A percentile compares a stretch with the other conserved stretches of the same genome.
phyloP scores from a whole-genome alignment of 2,113 vertebrate species.

The Leucoraja erinaceus region DNA sequence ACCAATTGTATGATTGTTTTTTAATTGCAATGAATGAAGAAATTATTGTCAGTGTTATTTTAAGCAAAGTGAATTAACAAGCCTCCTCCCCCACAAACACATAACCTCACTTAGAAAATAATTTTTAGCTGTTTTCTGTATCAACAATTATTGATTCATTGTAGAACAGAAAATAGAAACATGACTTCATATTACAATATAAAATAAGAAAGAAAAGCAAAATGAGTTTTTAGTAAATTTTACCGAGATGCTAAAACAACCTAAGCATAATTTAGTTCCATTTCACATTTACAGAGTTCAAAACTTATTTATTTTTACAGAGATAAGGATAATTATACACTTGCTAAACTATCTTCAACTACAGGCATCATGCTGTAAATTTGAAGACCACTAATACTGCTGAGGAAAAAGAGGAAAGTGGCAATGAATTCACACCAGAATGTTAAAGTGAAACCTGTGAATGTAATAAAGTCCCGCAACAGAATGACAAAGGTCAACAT shows the following conservation, averaged over 20 bases:
- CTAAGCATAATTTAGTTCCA: no score
- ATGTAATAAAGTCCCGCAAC: constrained; percentile 50
- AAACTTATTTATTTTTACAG: not conserved
- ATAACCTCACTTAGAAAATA: not conserved
- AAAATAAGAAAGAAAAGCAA: not conserved
- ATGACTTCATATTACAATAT: not conserved
- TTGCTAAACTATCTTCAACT: constrained; percentile 32
- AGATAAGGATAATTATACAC: not conserved
- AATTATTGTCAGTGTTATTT: no score
- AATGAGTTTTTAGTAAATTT: not conserved
- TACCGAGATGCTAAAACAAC: not conserved
- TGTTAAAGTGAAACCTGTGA: constrained; percentile 59
- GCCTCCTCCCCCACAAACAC: not conserved
- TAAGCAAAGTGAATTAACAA: no score
- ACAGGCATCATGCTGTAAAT: constrained; percentile 56
- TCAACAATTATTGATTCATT: not conserved
- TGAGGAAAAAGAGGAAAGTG: constrained; percentile 71
- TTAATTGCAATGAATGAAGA: no score
- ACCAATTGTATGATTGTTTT: no score
- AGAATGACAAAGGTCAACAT: constrained; percentile 61
- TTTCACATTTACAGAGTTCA: not conserved
- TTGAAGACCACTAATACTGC: constrained; percentile 64
- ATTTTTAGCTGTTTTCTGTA: not conserved
- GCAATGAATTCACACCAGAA: constrained; percentile 69
- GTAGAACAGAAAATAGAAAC: not conserved